These are phyloP conservation scores for Sarcophilus harrisii DNA, from an alignment of 2,797 vertebrate genomes.

Conservation along the genomic window DNA sequence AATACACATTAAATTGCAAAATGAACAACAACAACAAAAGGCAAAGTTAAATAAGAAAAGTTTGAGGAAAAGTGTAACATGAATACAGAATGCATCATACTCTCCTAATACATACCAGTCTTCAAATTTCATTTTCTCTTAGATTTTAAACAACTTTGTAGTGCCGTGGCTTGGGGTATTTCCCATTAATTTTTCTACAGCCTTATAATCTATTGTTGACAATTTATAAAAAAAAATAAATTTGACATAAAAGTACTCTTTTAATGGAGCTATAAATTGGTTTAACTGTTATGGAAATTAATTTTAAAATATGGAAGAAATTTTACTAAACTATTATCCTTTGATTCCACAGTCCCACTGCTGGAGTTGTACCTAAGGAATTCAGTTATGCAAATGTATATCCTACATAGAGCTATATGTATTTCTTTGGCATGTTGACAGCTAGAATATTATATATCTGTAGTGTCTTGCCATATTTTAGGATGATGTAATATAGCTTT, in stretches of 20 bases:
- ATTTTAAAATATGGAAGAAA: not conserved
- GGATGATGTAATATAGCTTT: not conserved
- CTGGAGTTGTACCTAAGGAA: not conserved
- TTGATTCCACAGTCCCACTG: not conserved
- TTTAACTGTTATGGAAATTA: not conserved
- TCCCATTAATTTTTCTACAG: not conserved
- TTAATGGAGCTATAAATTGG: not conserved
- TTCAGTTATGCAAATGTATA: not conserved
- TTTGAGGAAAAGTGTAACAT: not conserved
- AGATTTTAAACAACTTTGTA: not conserved
- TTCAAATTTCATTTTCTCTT: not conserved
- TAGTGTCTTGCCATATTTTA: not conserved
- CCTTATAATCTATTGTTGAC: not conserved
- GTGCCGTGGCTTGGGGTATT: not conserved
- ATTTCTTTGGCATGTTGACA: not conserved
- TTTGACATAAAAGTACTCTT: not conserved
- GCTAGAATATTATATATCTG: not conserved
- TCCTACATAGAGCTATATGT: not conserved
- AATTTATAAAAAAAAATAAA: slow-evolving; percentile 4
- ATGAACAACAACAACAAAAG: not conserved
- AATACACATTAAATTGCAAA: not conserved
- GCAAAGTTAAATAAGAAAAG: not conserved
- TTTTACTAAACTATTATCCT: not conserved
- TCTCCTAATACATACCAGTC: not conserved
- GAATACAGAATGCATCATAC: not conserved